Evolutionary conservation across 2,888 invertebrate genomes (phyloP), one percentile per base, ranked within the genome.

Genomic region (Metopia argyrocephala): DNA sequence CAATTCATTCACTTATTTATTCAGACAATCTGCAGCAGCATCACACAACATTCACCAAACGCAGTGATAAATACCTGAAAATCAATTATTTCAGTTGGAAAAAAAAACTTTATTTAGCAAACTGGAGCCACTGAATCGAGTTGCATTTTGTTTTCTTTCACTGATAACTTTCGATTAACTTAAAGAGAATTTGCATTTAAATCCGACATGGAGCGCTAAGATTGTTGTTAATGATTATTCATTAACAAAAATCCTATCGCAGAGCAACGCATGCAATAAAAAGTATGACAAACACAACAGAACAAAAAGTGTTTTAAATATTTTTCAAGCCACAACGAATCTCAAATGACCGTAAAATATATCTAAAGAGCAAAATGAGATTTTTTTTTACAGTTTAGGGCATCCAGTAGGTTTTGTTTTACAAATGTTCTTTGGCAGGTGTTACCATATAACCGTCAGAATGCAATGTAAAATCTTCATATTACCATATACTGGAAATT

Each of bases 241-340:
- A 78, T 81, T 76, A 81, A 81, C 81, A 69, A 74, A 27, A 65
- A 78, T 74, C 78, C 74, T 76, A 62, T 54, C 76, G 38, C 80
- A 54, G 59, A 52, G 61, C 45, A 38, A 46, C 5, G 12, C 38
- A 74, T 25, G n/a, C 7, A 45, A n/a, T n/a, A n/a, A 9, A 52
- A 45, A 25, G 31, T 48, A 31, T 50, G 50, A 50, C 56, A 68
- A 9, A 64, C 27, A 50, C 1, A 9, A 38, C 56, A 48, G 45
- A 38, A 15, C 3, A 59, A 38, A 12, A 9, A 38, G 38, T 38
- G n/a, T 38, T 38, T 38, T 38, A 4, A 38, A 38, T 38, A 38
- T 4, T 38, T 38, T 38, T 9, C n/a, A n/a, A n/a, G n/a, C n/a
- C n/a, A n/a, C n/a, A n/a, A n/a, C n/a, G n/a, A n/a, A n/a, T n/a